Percentiles rank a stretch among this genome's conserved stretches.
These are phyloP conservation scores for Drosophila hamatofila DNA, from an alignment of 2,888 invertebrate species.

Conservation along the genomic window DNA sequence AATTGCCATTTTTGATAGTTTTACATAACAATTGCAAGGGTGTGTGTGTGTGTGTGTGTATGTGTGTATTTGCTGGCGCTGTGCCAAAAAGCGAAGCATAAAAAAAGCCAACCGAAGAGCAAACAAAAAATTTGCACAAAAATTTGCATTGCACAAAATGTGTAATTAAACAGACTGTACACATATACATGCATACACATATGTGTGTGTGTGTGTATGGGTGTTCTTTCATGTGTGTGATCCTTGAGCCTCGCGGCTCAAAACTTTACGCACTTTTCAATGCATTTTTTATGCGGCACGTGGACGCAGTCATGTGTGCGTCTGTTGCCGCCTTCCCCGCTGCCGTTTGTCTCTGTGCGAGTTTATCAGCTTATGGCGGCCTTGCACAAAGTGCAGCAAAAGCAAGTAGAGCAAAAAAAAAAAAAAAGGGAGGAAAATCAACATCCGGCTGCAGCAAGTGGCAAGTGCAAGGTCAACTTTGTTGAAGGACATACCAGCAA, in stretches of 20 bases:
- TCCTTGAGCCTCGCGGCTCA: slow-evolving; percentile 39
- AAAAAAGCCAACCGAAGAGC: background rate
- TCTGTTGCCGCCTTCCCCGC: background rate
- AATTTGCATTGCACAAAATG: slow-evolving; percentile 62
- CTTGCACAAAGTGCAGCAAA: slow-evolving; percentile 44
- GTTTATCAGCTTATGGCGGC: slow-evolving; percentile 73
- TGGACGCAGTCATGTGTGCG: slow-evolving; percentile 65
- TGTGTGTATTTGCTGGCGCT: slow-evolving; percentile 36
- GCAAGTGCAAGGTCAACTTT: slow-evolving; percentile 79
- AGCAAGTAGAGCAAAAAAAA: background rate
- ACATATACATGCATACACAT: background rate
- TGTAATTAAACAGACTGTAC: slow-evolving; percentile 66
- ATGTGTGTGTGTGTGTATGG: background rate
- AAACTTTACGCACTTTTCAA: slow-evolving; percentile 69
- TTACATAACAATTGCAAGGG: slow-evolving; percentile 56
- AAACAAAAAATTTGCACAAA: slow-evolving; percentile 28
- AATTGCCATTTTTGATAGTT: slow-evolving; percentile 65
- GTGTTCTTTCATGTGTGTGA: slow-evolving; percentile 8
- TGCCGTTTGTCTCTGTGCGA: slow-evolving; percentile 34
- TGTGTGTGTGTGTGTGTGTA: slow-evolving; percentile 16
- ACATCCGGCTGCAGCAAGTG: slow-evolving; percentile 78
- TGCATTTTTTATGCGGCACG: slow-evolving; percentile 68
- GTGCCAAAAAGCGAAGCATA: slow-evolving; percentile 38
- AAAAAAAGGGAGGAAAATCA: slow-evolving; percentile 61
- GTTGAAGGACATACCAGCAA: slow-evolving; percentile 68